phyloP scores from a whole-genome alignment of 2,113 vertebrate species.

The Hippocampus guttulatus region DNA sequence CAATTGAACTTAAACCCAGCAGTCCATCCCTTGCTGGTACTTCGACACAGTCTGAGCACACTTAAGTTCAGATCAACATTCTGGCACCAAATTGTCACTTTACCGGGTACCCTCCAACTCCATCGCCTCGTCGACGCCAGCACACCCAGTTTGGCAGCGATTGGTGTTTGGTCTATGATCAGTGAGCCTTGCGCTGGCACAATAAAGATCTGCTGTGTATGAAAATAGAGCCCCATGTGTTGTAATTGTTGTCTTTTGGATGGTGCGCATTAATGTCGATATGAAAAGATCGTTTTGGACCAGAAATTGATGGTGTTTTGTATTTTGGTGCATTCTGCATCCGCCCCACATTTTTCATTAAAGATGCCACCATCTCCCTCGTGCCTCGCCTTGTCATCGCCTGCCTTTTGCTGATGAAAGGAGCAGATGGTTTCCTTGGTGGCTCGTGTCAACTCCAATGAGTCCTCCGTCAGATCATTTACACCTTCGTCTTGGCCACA shows the following conservation, averaged over 20 bases:
- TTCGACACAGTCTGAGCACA: too few relatives aligned
- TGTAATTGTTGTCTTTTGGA: slow-evolving; percentile 17
- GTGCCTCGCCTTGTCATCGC: slow-evolving; percentile 33
- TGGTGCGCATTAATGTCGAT: not conserved
- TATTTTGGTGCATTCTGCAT: slow-evolving; percentile 53
- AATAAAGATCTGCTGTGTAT: too few relatives aligned
- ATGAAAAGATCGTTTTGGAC: slow-evolving; percentile 37
- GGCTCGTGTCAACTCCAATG: slow-evolving; percentile 69
- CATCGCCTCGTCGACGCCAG: too few relatives aligned
- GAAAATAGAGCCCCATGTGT: too few relatives aligned
- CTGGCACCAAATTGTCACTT: too few relatives aligned
- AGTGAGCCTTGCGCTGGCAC: too few relatives aligned
- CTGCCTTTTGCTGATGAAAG: slow-evolving; percentile 65
- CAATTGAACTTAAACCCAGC: too few relatives aligned
- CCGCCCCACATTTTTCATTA: slow-evolving; percentile 27
- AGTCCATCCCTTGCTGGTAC: too few relatives aligned
- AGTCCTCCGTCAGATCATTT: slow-evolving; percentile 75
- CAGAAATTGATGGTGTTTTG: slow-evolving; percentile 41
- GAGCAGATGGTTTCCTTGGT: slow-evolving; percentile 74
- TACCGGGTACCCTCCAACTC: too few relatives aligned
- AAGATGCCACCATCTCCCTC: slow-evolving; percentile 9
- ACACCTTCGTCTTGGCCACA: slow-evolving; percentile 65
- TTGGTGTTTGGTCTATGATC: too few relatives aligned
- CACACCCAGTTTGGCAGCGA: too few relatives aligned
- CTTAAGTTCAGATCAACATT: too few relatives aligned